Evolutionary conservation across 1,140 invertebrate species (phyloP), one percentile per base, ranked within the genome.

Genomic region (Drosophila burlai): DNA sequence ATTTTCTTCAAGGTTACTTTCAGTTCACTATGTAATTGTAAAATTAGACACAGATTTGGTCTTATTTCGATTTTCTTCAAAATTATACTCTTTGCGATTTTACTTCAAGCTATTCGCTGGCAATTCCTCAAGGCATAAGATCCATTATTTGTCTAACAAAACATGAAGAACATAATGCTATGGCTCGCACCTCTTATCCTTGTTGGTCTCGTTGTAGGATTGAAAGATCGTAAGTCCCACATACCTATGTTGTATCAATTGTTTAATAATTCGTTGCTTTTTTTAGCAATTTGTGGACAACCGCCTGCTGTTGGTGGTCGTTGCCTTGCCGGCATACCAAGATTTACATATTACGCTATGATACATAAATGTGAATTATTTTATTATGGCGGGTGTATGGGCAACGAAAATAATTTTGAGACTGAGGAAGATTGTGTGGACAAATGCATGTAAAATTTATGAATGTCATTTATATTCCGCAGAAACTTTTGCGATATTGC

Each of bases 141-240:
- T 34, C 3, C 15, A 47, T 26, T 26, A 16, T 2, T 26, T 16
- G n/a, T 6, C 5, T 2, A 24, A 47, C 11, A 47, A 50, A 50
- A 18, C 9, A 64, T 55, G 38, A 65, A 15, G 10, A 16, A 34
- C 26, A 3, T 57, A 8, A 6, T 16, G 13, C 18, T 57, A 24
- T 21, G 16, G 10, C 21, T 4, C 13, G 4, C 26, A 9, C 4
- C 34, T 13, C 8, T 34, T 6, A 6, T 15, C 31, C 10, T 64
- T 8, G 15, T 11, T 24, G 26, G 15, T 3, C 2, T 36, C 18
- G 16, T 24, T 34, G 0, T 1, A 21, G 59, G 21, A 8, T 40
- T 45, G 34, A 45, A 54, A 34, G 7, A 66, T 55, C 47, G 47
- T 71, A 13, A 46, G 49, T 38, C 7, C 26, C 8, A 31, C 4